phyloP scores from a whole-genome alignment of 2,888 invertebrate genomes.

The Brenthis ino region DNA sequence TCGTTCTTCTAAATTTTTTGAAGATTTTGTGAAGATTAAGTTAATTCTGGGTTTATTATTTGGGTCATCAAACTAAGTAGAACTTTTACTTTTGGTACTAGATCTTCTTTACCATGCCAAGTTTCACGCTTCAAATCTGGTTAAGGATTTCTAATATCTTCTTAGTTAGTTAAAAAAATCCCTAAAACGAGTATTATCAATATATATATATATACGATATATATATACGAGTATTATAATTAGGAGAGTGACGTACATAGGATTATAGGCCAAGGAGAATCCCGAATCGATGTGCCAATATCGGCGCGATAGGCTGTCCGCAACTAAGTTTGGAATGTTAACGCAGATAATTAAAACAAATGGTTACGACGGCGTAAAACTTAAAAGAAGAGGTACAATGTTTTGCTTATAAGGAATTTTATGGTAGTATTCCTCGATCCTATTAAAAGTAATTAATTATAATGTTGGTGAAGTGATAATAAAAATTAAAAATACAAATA shows the following conservation, averaged over 20 bases:
- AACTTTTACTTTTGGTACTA: slow-evolving; percentile 51
- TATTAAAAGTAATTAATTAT: no score
- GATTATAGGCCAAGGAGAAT: slow-evolving; percentile 64
- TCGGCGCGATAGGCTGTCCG: slow-evolving; percentile 32
- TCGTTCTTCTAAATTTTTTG: slow-evolving; percentile 1
- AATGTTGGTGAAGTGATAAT: no score
- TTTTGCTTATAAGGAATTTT: no score
- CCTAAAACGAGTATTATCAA: slow-evolving; percentile 8
- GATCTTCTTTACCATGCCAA: slow-evolving; percentile 52
- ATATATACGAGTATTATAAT: no score
- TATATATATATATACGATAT: no score
- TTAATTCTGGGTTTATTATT: slow-evolving; percentile 25
- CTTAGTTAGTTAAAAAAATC: not conserved
- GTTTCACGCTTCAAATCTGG: slow-evolving; percentile 49
- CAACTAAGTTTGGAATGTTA: slow-evolving; percentile 42
- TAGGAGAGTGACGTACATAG: slow-evolving; percentile 42
- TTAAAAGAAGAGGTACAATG: no score
- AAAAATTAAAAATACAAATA: no score
- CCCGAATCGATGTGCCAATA: slow-evolving; percentile 48
- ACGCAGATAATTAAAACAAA: slow-evolving; percentile 26
- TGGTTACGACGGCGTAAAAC: no score
- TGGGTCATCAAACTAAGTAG: slow-evolving; percentile 28
- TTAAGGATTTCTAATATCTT: not conserved
- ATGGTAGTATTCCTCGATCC: no score
- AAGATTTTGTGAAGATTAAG: not conserved